phyloP scores from a whole-genome alignment of 2,797 vertebrate genomes.

The Hafferia zeledoni region DNA sequence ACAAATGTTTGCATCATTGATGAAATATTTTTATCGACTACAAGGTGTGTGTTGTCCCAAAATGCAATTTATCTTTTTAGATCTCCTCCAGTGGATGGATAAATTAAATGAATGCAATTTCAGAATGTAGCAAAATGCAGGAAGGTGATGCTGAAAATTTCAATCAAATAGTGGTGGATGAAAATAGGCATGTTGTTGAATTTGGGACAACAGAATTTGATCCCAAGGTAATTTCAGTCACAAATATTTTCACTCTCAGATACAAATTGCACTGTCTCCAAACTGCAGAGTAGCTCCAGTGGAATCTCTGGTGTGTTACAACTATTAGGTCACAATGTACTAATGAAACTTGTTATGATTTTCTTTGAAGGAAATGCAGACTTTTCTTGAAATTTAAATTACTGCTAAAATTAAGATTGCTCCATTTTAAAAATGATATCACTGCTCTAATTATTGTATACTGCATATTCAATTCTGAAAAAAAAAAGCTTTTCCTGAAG shows the following conservation, averaged over 20 bases:
- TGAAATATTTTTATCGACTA: background rate
- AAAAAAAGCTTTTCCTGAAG: conserved; percentile 28
- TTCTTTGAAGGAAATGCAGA: background rate
- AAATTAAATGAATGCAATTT: background rate
- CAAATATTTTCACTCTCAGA: background rate
- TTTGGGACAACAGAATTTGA: background rate
- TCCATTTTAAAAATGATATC: background rate
- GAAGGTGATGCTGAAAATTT: background rate
- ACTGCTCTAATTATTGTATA: conserved; percentile 5
- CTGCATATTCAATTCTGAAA: background rate
- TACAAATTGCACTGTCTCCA: background rate
- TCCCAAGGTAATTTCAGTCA: background rate
- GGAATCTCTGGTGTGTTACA: background rate
- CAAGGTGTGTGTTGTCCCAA: background rate
- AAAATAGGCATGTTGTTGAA: background rate
- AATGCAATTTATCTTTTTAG: background rate
- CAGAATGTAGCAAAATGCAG: background rate
- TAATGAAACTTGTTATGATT: background rate
- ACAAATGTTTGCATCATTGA: background rate
- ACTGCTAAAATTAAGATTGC: background rate
- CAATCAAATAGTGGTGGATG: background rate
- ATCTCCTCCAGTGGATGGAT: background rate
- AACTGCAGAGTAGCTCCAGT: background rate
- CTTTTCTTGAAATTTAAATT: conserved; percentile 28
- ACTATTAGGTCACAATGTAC: background rate